These are phyloP conservation scores for Chironomus striatipennis DNA, from an alignment of 1,140 invertebrate species.

Conservation along the genomic window DNA sequence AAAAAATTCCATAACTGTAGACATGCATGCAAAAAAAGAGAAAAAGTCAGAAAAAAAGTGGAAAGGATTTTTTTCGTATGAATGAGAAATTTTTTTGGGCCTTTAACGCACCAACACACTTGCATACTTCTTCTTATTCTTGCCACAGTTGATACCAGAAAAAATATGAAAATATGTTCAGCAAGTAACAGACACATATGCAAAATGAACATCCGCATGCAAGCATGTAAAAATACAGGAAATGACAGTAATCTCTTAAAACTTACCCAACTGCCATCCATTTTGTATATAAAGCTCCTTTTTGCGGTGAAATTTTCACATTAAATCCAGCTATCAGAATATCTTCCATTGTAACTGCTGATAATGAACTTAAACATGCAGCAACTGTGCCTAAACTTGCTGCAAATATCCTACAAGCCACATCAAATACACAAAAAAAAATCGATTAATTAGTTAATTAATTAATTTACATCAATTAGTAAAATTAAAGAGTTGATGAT, in stretches of 20 bases:
- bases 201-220: too few relatives aligned
- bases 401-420: conserved; percentile 50
- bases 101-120: too few relatives aligned
- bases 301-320: conserved; percentile 57
- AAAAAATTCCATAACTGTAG: conserved; percentile 36
- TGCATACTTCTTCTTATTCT: too few relatives aligned
- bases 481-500: too few relatives aligned
- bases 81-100: too few relatives aligned
- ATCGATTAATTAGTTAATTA: background rate
- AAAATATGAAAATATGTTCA: too few relatives aligned
- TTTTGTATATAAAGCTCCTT: conserved; percentile 49
- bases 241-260: background rate
- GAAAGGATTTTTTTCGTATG: background rate
- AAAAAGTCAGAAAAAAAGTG: background rate
- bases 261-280: conserved; percentile 38
- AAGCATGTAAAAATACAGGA: background rate
- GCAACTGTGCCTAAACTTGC: conserved; percentile 73
- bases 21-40: background rate
- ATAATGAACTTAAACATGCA: conserved; percentile 80
- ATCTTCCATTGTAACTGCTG: conserved; percentile 85
- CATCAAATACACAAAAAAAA: too few relatives aligned
- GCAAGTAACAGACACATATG: too few relatives aligned
- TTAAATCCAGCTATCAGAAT: conserved; percentile 60
- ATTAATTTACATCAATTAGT: background rate
- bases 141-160: too few relatives aligned